phyloP scores from a whole-genome alignment of 2,888 invertebrate species.

The Alitta virens region DNA sequence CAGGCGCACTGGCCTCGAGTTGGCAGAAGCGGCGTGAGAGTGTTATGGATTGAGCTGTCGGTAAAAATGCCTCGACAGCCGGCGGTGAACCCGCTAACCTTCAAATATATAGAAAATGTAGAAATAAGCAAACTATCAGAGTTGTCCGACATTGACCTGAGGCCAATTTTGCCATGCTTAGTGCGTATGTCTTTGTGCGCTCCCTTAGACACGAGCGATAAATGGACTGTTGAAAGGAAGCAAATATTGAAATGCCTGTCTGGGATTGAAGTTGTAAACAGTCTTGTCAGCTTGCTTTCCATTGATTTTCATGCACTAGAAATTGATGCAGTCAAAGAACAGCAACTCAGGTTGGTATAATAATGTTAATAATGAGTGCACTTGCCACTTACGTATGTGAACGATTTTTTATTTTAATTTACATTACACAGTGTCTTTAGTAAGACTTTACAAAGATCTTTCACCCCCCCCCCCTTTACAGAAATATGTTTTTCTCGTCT shows the following conservation, averaged over 20 bases:
- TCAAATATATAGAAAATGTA: constrained; percentile 49
- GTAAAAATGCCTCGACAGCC: constrained; percentile 13
- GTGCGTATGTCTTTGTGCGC: constrained; percentile 87
- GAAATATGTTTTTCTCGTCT: too few species aligned
- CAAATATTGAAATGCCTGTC: constrained; percentile 85
- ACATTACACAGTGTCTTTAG: too few species aligned
- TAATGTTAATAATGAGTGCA: too few species aligned
- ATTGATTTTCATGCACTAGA: constrained; percentile 92
- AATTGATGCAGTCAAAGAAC: constrained; percentile 87
- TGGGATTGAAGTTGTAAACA: constrained; percentile 89
- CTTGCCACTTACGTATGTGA: too few species aligned
- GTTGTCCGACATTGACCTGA: constrained; percentile 75
- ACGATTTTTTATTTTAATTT: too few species aligned
- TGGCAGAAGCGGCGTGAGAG: too few species aligned
- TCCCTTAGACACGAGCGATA: constrained; percentile 80
- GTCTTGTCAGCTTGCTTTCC: constrained; percentile 86
- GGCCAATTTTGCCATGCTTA: constrained; percentile 87
- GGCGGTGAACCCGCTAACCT: constrained; percentile 41
- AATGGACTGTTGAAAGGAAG: constrained; percentile 80
- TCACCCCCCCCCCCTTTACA: too few species aligned
- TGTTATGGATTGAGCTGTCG: too few species aligned
- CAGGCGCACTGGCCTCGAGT: too few species aligned
- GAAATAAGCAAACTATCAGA: constrained; percentile 69
- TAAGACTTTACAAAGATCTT: too few species aligned
- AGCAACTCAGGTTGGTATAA: constrained; percentile 83